These are phyloP conservation scores for Meandrina meandrites DNA, from an alignment of 92 coral and sea anemone species.

Conservation along the genomic window DNA sequence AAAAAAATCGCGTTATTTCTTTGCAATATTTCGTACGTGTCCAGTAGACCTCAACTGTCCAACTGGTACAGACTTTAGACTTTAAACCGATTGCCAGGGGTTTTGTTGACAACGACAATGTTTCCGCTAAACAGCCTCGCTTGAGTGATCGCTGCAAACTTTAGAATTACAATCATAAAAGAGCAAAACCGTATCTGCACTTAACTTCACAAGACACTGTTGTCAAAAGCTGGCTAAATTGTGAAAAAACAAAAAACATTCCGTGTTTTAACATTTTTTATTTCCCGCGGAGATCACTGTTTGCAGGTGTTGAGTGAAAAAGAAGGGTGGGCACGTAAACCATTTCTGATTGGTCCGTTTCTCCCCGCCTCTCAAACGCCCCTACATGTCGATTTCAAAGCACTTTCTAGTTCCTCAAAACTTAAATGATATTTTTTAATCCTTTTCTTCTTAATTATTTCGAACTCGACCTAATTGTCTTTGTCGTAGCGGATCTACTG, in stretches of 20 bases:
- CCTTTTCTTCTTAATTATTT: background rate
- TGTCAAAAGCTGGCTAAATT: background rate
- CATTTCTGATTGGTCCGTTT: conserved; percentile 10
- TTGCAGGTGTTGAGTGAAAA: conserved; percentile 2
- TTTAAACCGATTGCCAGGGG: too few relatives aligned
- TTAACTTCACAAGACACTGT: background rate
- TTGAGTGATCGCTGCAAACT: background rate
- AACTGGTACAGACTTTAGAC: too few relatives aligned
- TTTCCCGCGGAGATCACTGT: background rate
- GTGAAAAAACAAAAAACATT: background rate
- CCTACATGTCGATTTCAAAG: background rate
- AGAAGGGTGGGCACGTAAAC: background rate
- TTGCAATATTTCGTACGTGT: too few relatives aligned
- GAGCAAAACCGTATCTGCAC: background rate
- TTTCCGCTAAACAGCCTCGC: background rate
- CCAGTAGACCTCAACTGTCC: too few relatives aligned
- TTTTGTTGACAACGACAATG: background rate
- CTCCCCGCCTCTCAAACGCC: conserved; percentile 36
- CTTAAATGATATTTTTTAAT: background rate
- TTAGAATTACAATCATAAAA: background rate
- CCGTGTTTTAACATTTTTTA: background rate
- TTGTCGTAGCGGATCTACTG: background rate
- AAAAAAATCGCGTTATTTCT: too few relatives aligned
- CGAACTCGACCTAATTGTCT: background rate
- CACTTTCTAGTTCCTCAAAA: background rate